phyloP scores from a whole-genome alignment of 2,797 vertebrate species.

The Onychomys leucogaster region DNA sequence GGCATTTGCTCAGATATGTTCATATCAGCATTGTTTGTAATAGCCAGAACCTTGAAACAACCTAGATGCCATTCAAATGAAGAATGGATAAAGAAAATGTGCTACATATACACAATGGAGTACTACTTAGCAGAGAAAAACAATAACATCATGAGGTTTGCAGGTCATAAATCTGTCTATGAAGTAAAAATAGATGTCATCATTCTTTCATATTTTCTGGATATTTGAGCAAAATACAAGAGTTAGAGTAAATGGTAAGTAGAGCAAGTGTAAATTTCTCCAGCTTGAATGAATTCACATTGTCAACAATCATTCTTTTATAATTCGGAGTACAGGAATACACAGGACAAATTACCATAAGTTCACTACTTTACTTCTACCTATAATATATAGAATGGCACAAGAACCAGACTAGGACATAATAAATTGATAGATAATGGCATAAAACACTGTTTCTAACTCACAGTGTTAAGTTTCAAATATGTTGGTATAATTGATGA shows the following conservation, averaged over 20 bases:
- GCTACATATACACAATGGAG: too few relatives aligned
- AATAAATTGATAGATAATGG: neutral
- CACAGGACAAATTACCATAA: neutral
- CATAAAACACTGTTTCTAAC: neutral
- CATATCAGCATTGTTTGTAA: too few relatives aligned
- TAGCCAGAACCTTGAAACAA: too few relatives aligned
- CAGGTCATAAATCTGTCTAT: neutral
- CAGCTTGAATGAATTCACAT: neutral
- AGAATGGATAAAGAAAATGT: too few relatives aligned
- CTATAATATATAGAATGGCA: neutral
- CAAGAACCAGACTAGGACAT: neutral
- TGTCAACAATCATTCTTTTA: neutral
- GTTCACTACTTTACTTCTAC: neutral
- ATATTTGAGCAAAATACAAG: neutral
- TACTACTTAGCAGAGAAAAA: too few relatives aligned
- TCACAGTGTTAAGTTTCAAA: neutral
- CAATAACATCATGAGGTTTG: too few relatives aligned
- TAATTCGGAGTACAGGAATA: neutral
- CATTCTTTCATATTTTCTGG: neutral
- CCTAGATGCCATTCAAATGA: too few relatives aligned
- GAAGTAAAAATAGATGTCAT: neutral
- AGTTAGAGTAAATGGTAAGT: neutral
- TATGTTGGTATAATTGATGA: neutral
- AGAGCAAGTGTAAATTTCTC: neutral
- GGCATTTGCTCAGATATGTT: too few relatives aligned